Conservation (phyloP, 2,888 invertebrate species). For the Seira ritae region DNA sequence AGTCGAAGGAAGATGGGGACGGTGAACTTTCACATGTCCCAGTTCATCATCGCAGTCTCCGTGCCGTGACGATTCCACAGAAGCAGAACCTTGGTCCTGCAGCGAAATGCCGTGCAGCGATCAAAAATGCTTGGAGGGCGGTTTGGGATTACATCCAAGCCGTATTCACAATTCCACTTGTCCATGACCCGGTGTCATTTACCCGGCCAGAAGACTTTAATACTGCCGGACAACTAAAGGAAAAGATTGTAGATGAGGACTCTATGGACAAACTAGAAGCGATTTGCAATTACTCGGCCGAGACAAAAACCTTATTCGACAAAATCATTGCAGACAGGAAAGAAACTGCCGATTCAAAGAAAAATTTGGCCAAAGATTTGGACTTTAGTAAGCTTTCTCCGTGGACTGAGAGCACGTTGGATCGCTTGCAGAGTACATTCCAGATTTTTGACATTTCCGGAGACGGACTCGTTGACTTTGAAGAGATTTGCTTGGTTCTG, state of each 20-base stretch:
- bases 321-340: constrained; percentile 45
- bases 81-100: too few relatives aligned
- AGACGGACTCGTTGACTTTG: constrained; percentile 60
- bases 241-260: constrained; percentile 18
- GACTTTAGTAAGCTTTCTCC: constrained; percentile 52
- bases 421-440: constrained; percentile 58
- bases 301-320: constrained; percentile 49
- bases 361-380: constrained; percentile 31
- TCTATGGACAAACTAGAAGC: constrained; percentile 42
- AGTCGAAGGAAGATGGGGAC: too few relatives aligned
- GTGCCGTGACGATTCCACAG: too few relatives aligned
- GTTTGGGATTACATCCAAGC: constrained; percentile 30
- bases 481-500: constrained; percentile 57
- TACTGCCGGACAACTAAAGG: constrained; percentile 18
- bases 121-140: too few relatives aligned
- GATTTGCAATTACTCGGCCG: constrained; percentile 51
- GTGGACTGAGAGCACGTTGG: constrained; percentile 55
- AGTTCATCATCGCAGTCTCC: too few relatives aligned
- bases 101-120: too few relatives aligned
- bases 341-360: constrained; percentile 29
- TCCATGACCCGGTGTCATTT: constrained; percentile 56
- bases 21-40: too few relatives aligned
- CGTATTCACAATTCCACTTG: constrained; percentile 48
- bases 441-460: constrained; percentile 61
- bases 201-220: constrained; percentile 50